These are phyloP conservation scores for Burhinus bistriatus DNA, from an alignment of 2,113 vertebrate species.

Conservation along the genomic window DNA sequence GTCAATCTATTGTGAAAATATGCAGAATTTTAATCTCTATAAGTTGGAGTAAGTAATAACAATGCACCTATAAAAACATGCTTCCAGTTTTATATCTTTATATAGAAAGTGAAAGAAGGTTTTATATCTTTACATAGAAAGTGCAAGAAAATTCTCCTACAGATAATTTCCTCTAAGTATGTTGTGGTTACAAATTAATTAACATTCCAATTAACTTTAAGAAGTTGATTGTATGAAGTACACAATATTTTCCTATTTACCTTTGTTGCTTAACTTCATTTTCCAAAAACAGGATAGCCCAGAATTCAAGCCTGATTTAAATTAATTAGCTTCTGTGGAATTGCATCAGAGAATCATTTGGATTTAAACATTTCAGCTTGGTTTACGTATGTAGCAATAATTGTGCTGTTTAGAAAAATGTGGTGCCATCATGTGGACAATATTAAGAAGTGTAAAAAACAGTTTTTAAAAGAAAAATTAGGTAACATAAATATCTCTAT, in stretches of 20 bases:
- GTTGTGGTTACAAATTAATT: not conserved
- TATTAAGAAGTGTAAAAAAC: not conserved
- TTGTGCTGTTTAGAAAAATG: not conserved
- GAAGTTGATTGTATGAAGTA: not conserved
- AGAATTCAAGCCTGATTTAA: not conserved
- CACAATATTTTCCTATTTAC: not conserved
- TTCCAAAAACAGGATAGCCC: not conserved
- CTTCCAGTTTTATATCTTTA: not conserved
- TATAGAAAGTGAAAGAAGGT: not conserved
- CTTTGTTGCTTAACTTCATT: not conserved
- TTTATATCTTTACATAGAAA: not conserved
- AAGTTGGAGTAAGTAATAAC: not conserved
- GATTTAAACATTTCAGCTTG: not conserved
- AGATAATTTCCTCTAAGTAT: not conserved
- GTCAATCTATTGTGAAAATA: not conserved
- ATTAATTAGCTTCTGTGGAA: not conserved
- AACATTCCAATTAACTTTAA: not conserved
- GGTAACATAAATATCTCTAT: not conserved
- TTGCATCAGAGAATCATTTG: not conserved
- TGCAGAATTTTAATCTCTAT: not conserved
- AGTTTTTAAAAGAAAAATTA: not conserved
- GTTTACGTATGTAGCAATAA: not conserved
- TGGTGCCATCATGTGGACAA: slow-evolving; percentile 59
- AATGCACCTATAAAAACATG: not conserved
- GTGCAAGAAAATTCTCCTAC: not conserved